Evolutionary conservation across 23 tunicate genomes (phyloP).

Genomic region (Clavelina lepadiformis): DNA sequence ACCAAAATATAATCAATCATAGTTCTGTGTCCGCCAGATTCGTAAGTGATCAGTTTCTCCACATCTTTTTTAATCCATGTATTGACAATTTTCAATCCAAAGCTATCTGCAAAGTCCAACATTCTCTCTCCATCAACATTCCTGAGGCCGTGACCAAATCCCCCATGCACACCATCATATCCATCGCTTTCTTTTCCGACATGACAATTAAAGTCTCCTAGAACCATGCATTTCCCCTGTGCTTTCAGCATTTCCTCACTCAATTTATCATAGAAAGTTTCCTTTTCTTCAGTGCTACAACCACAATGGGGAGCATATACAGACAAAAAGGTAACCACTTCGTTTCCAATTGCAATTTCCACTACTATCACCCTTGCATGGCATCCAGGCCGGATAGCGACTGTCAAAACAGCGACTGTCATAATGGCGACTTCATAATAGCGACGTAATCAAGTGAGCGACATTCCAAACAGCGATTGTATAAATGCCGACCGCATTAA

Average conservation of each 20-base stretch:
- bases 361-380: slow-evolving; percentile 15
- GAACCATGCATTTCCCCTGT: neutral
- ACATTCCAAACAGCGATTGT: too few species aligned
- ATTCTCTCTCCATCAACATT: slow-evolving; percentile 1
- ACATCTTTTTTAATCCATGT: neutral
- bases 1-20: slow-evolving; percentile 19
- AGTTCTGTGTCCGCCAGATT: slow-evolving; percentile 10
- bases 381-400: too few species aligned
- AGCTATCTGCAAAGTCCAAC: neutral
- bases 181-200: slow-evolving; percentile 2
- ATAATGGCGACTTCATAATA: too few species aligned
- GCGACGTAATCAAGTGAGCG: too few species aligned
- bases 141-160: slow-evolving; percentile 1
- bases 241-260: slow-evolving; percentile 13
- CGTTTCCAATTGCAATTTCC: slow-evolving; percentile 11
- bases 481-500: too few species aligned
- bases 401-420: too few species aligned
- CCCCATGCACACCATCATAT: neutral
- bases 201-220: slow-evolving; percentile 8
- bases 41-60: slow-evolving; percentile 11
- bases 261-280: neutral
- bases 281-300: slow-evolving; percentile 20
- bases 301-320: slow-evolving; percentile 21
- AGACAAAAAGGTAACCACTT: neutral
- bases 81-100: slow-evolving; percentile 6